Evolutionary conservation across 2,113 vertebrate genomes (phyloP).

Genomic region (Proteles cristata): DNA sequence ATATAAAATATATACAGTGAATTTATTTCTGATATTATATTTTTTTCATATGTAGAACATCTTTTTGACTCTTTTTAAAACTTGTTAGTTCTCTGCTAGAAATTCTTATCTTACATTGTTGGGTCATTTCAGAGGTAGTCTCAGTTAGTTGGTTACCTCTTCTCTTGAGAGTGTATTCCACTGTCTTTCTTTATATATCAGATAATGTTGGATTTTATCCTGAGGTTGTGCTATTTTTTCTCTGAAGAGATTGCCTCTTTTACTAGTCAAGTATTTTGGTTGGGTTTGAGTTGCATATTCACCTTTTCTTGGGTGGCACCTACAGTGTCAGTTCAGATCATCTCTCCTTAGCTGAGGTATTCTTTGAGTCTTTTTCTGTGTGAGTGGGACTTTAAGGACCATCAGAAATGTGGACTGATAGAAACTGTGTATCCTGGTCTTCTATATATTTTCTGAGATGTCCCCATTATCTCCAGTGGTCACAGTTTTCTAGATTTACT

Average conservation of each 20-base stretch:
- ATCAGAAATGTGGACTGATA: not conserved
- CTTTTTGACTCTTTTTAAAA: not conserved
- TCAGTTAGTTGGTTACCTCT: not conserved
- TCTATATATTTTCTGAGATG: not conserved
- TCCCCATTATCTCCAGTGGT: not conserved
- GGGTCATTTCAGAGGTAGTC: not conserved
- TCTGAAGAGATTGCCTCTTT: not conserved
- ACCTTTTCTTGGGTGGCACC: not conserved
- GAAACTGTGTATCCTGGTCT: accelerated
- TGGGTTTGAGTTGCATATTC: not conserved
- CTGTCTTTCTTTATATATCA: not conserved
- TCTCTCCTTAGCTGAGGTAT: not conserved
- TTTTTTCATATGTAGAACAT: not conserved
- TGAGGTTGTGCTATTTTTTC: not conserved
- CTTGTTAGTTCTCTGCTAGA: not conserved
- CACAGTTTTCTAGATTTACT: not conserved
- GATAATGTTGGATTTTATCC: not conserved
- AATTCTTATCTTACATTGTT: not conserved
- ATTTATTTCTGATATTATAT: not conserved
- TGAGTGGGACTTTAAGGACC: not conserved
- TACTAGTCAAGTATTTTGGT: not conserved
- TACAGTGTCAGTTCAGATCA: not conserved
- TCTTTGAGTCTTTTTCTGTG: not conserved
- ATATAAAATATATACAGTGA: not conserved
- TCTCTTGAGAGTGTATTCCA: not conserved